Evolutionary conservation across 2,888 invertebrate species (phyloP).

Genomic region (Trissolcus japonicus): DNA sequence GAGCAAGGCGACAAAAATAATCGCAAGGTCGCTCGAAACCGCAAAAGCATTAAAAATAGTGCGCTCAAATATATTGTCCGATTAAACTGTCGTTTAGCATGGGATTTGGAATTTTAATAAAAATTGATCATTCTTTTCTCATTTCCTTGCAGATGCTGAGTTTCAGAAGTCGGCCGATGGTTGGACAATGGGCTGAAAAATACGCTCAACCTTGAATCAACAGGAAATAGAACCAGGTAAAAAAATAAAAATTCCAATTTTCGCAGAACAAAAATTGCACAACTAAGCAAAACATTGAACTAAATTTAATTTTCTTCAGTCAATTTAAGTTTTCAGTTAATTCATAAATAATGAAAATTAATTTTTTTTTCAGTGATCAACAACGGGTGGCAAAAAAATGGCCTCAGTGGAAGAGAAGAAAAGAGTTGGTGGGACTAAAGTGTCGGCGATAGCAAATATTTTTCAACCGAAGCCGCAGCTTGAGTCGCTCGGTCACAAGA

Average conservation of each 20-base stretch:
- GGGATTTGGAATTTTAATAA: background rate
- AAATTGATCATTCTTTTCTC: background rate
- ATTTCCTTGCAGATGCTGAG: background rate
- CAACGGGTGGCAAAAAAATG: conserved; percentile 64
- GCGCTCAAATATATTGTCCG: conserved; percentile 1
- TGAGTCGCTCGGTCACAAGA: conserved; percentile 70
- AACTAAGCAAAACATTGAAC: too few species aligned
- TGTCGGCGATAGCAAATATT: conserved; percentile 93
- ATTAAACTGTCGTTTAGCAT: background rate
- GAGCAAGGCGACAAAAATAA: conserved; percentile 48
- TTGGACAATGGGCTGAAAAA: conserved; percentile 72
- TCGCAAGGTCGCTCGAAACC: conserved; percentile 34
- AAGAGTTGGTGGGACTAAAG: conserved; percentile 85
- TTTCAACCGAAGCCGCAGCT: conserved; percentile 82
- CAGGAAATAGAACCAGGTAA: too few species aligned
- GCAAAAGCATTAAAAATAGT: conserved; percentile 44
- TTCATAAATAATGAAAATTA: too few species aligned
- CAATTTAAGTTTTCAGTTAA: too few species aligned
- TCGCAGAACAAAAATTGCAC: too few species aligned
- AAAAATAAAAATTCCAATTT: too few species aligned
- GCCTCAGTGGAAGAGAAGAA: conserved; percentile 84
- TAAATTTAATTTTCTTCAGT: too few species aligned
- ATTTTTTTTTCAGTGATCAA: conserved; percentile 46
- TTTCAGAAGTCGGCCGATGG: conserved; percentile 56
- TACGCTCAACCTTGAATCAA: conserved; percentile 10